Evolutionary conservation across 2,888 invertebrate genomes (phyloP), one percentile per base, ranked within the genome.

Genomic region (Hedya salicella): DNA sequence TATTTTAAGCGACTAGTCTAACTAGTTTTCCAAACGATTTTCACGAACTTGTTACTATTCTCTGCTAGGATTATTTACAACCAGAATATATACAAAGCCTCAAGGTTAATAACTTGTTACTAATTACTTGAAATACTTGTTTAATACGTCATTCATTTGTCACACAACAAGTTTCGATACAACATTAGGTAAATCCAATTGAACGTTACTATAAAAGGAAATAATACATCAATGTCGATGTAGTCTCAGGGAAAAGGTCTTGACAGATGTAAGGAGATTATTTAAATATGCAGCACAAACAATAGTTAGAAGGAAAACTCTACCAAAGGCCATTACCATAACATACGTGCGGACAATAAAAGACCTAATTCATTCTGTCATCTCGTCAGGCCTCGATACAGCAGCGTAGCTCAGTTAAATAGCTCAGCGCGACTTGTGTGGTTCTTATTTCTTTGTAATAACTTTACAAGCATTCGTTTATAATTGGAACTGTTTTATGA

Each of bases 271-370:
- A 42, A 42, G 30, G 50, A 49, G 53, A 42, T 60, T 65, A 65
- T 30, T 48, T 16, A 49, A 25, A 39, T 48, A 42, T 42, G 52
- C 52, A 11, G 16, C 19, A 48, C 48, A 32, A 54, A 66, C 60
- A 65, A 60, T 53, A 46, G 60, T 30, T 40, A 60, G 75, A 77
- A 86, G 85, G 84, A 84, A 83, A 85, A 80, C 71, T 68, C 68
- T 74, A 68, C 78, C 73, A 68, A 74, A 72, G 68, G 71, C 71
- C 70, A 87, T 85, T 86, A 82, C 73, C 86, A 85, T 82, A 79
- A 79, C 75, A 73, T 71, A 77, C 69, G 70, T 70, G 71, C 68
- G 71, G 75, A 78, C 78, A 78, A 78, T 81, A 80, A 81, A 81
- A 73, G 72, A 77, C 77, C 78, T 78, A 81, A 83, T 79, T 80